Evolutionary conservation across 2,888 invertebrate species (phyloP), one percentile per base, ranked within the genome.

Genomic region (Pterostichus niger): DNA sequence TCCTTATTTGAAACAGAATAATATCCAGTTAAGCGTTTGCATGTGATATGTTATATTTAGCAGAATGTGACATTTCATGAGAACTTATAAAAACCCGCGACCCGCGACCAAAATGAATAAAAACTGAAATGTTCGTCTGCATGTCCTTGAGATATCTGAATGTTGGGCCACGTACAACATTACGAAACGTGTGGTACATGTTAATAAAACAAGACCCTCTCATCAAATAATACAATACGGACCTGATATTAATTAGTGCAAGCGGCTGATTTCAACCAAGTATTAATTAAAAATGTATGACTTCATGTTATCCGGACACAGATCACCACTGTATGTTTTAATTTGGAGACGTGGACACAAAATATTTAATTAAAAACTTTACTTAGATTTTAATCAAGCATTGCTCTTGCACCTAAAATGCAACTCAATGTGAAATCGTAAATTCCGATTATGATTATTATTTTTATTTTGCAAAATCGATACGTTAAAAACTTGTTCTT

Each of bases 241-340:
- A n/a, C 35, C 64, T 64, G 64, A 64, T 64, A 64, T 64, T 64
- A 64, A 64, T 64, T 64, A 79, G 78, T 56, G 40, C 76, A 61
- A 24, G 68, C 40, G 35, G 78, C 64, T 79, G 59, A 59, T 61
- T 79, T 79, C 78, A 79, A 61, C 78, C 61, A 79, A 79, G 52
- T 17, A 79, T 79, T 79, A 79, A 79, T 79, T 79, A 79, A 79
- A 79, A 79, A 79, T 79, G 78, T 79, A 79, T 61, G 61, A 79
- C 78, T 79, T 61, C 61, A 79, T 79, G 61, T 31, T 79, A 61
- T 59, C 64, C 40, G 44, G n/a, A 17, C 40, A 17, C 17, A 40
- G 33, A 64, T 61, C 78, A 61, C 61, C 44, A 9, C 1, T 64
- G 64, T 31, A 79, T 79, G 61, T 79, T 61, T 46, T 46, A 64